Base-by-base conservation (phyloP, 2,888 invertebrate genomes). In the Platynereis dumerilii region DNA sequence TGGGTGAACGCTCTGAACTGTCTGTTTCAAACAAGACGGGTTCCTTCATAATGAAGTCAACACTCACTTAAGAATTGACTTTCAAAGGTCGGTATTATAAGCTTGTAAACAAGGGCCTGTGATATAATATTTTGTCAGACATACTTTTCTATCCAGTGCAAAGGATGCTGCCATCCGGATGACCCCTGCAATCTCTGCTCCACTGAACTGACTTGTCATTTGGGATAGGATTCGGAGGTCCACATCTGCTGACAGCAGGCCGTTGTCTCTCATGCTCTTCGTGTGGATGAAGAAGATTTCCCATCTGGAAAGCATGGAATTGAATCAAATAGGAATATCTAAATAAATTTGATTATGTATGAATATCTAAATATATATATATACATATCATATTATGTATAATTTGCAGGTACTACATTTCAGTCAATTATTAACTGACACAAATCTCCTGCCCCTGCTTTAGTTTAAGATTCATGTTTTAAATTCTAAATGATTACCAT, bases 261-360 rank as follows among this genome's bases (percentile, higher is more conserved):
- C 39, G n/a, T 58, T 44, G 2, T 22, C 29, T 44, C 39, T 44
- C 53, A 62, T 62, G 1, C 44, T 42, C 1, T 29, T 22, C 10
- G 62, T 57, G 58, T 66, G 66, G 20, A 62, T 60, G 29, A 42
- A 44, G 28, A 66, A 62, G 15, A 66, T 66, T 52, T 66, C 66
- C 62, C 62, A 53, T 29, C 66, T 57, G 15, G n/a, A 10, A 24
- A 12, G 7, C 7, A 52, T n/a, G n/a, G n/a, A n/a, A 42, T 12
- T 42, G 12, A 42, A 17, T 42, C 12, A 15, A 42, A 42, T 17
- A 42, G 44, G 44, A 42, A 12, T 42, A 12, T 42, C 44, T 42
- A 17, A 17, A 42, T 15, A 17, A 42, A 17, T 17, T 42, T 15
- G 12, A 17, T 12, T 17, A 15, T 15, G 44, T 17, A 42, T 42